A percentile compares a stretch with the other conserved stretches of the same genome.
Conservation (phyloP, 2,113 vertebrate genomes). For the Pluvialis apricaria region DNA sequence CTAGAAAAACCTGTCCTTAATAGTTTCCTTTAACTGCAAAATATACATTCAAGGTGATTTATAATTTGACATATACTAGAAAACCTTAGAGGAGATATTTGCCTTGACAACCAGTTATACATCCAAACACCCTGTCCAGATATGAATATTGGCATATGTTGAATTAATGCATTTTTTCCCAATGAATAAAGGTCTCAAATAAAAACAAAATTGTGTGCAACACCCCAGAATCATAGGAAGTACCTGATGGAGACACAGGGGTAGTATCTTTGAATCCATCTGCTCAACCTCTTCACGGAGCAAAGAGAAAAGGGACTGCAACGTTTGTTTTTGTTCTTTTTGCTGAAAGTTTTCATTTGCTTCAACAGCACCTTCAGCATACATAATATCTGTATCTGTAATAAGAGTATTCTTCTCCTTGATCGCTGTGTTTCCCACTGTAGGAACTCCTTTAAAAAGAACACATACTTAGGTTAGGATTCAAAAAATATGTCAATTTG, state of each 20-base stretch:
- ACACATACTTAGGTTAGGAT: not conserved
- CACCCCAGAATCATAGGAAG: not conserved
- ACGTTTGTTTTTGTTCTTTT: slow-evolving; percentile 31
- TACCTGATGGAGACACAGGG: slow-evolving; percentile 93
- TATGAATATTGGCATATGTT: not conserved
- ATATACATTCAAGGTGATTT: not conserved
- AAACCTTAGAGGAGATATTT: not conserved
- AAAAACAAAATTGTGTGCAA: not conserved
- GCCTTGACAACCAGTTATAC: not conserved
- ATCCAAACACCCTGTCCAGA: not conserved
- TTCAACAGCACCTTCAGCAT: slow-evolving; percentile 17
- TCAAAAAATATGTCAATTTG: not conserved
- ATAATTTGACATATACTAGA: not conserved
- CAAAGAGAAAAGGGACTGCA: slow-evolving; percentile 81
- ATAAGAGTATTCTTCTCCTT: slow-evolving; percentile 35
- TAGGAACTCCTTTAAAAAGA: slow-evolving; percentile 44
- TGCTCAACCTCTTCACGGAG: slow-evolving; percentile 82
- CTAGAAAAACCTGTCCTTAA: not conserved
- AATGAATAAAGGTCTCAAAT: not conserved
- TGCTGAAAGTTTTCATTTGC: slow-evolving; percentile 37
- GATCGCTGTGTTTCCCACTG: not conserved
- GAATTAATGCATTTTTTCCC: not conserved
- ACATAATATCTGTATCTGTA: not conserved
- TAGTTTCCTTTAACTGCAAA: not conserved
- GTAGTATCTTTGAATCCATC: slow-evolving; percentile 83